phyloP scores from a whole-genome alignment of 2,888 invertebrate genomes.

The Ochropleura plecta region DNA sequence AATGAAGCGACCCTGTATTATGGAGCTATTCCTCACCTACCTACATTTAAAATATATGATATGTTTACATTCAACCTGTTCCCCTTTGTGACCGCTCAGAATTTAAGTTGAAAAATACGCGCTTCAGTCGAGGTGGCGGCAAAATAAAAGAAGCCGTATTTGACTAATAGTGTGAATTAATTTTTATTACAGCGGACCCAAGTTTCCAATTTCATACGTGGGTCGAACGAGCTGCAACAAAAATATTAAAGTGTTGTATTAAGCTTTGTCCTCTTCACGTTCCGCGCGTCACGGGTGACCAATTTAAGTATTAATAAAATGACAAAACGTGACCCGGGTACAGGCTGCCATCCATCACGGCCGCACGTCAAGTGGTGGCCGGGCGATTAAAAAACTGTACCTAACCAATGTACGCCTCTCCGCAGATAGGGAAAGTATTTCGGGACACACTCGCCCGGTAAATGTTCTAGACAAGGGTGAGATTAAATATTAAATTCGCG shows the following conservation, averaged over 20 bases:
- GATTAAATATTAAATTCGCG: slow-evolving; percentile 90
- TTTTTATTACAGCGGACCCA: slow-evolving; percentile 57
- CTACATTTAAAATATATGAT: slow-evolving; percentile 53
- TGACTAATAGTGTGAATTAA: slow-evolving; percentile 60
- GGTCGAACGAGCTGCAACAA: slow-evolving; percentile 62
- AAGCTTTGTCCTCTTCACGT: slow-evolving; percentile 77
- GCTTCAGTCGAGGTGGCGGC: slow-evolving; percentile 37
- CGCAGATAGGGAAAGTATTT: slow-evolving; percentile 83
- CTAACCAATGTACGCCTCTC: slow-evolving; percentile 80
- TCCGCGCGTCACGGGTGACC: slow-evolving; percentile 87
- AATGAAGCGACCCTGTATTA: slow-evolving; percentile 70
- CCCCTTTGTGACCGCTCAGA: slow-evolving; percentile 36
- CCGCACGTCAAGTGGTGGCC: slow-evolving; percentile 86
- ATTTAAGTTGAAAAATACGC: slow-evolving; percentile 46
- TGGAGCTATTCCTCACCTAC: slow-evolving; percentile 54
- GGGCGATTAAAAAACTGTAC: slow-evolving; percentile 88
- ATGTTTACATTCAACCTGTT: slow-evolving; percentile 43
- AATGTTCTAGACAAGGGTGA: slow-evolving; percentile 90
- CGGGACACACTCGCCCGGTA: slow-evolving; percentile 83
- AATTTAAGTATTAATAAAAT: slow-evolving; percentile 91
- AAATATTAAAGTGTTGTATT: slow-evolving; percentile 72
- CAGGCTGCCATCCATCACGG: slow-evolving; percentile 87
- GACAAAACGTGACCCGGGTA: slow-evolving; percentile 88
- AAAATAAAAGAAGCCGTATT: slow-evolving; percentile 52
- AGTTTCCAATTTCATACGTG: slow-evolving; percentile 62